Evolutionary conservation across 1,140 invertebrate species (phyloP).

Genomic region (Heliconius hewitsoni): DNA sequence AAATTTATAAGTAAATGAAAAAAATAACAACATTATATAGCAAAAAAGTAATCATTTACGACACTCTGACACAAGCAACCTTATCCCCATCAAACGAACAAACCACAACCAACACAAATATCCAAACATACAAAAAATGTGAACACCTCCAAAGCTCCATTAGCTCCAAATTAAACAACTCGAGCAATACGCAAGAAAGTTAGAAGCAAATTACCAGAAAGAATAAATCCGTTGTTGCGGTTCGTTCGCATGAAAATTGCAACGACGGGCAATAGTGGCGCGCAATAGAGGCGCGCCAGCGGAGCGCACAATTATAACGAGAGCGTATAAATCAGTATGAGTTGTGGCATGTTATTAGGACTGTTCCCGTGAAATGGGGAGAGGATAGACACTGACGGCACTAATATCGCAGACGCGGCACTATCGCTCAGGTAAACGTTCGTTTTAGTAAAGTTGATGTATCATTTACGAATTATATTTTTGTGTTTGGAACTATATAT

Average conservation of each 20-base stretch:
- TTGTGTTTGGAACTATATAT: neutral
- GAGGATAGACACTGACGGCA: conserved; percentile 31
- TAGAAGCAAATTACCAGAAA: conserved; percentile 71
- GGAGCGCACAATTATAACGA: conserved; percentile 78
- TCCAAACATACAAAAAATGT: conserved; percentile 15
- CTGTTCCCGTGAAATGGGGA: conserved; percentile 68
- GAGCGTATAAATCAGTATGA: conserved; percentile 77
- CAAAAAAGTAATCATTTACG: neutral
- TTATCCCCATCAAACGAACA: neutral
- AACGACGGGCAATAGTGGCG: conserved; percentile 64
- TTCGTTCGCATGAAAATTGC: conserved; percentile 77
- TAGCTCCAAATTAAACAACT: conserved; percentile 43
- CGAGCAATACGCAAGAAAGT: conserved; percentile 56
- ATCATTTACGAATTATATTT: neutral
- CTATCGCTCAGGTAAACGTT: conserved; percentile 3
- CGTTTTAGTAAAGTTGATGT: neutral
- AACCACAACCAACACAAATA: neutral
- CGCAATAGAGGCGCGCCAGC: conserved; percentile 63
- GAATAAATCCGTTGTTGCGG: conserved; percentile 73
- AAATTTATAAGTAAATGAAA: neutral
- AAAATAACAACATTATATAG: neutral
- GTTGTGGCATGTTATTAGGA: conserved; percentile 77
- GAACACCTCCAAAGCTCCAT: conserved; percentile 40
- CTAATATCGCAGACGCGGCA: neutral
- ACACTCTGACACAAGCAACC: neutral